Conservation (phyloP, 2,797 vertebrate species). For the Salmo trutta region DNA sequence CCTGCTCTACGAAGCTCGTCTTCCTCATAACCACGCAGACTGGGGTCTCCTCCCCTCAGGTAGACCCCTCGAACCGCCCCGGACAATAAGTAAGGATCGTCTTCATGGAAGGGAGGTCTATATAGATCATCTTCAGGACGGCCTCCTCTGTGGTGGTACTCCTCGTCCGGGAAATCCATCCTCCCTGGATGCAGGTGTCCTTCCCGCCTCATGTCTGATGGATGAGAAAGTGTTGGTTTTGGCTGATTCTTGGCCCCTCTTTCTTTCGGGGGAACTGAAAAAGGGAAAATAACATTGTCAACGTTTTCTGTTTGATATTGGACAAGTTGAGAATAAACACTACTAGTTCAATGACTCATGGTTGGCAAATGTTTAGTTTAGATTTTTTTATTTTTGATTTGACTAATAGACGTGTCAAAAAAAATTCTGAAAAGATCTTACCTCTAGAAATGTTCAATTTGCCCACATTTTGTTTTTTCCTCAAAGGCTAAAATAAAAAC, state of each 20-base stretch:
- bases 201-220: constrained; percentile 7
- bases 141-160: constrained; percentile 6
- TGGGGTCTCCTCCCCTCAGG: constrained; percentile 3
- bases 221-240: background rate
- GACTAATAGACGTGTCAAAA: background rate
- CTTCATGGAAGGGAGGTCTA: background rate
- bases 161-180: background rate
- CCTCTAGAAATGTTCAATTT: constrained; percentile 51
- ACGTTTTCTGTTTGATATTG: background rate
- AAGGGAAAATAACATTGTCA: constrained; percentile 1
- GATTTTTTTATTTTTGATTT: background rate
- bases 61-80: constrained; percentile 21
- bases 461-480: constrained; percentile 29
- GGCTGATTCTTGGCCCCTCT: background rate
- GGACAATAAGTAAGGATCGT: constrained; percentile 17
- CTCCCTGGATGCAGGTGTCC: background rate
- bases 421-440: constrained; percentile 23
- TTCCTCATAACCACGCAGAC: background rate
- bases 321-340: background rate
- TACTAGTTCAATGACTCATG: background rate
- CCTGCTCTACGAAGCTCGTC: constrained; percentile 7
- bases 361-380: background rate
- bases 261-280: constrained; percentile 40
- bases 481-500: constrained; percentile 46
- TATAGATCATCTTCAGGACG: background rate